phyloP scores from a whole-genome alignment of 2,888 invertebrate species.

The Macrostomum cliftonense region DNA sequence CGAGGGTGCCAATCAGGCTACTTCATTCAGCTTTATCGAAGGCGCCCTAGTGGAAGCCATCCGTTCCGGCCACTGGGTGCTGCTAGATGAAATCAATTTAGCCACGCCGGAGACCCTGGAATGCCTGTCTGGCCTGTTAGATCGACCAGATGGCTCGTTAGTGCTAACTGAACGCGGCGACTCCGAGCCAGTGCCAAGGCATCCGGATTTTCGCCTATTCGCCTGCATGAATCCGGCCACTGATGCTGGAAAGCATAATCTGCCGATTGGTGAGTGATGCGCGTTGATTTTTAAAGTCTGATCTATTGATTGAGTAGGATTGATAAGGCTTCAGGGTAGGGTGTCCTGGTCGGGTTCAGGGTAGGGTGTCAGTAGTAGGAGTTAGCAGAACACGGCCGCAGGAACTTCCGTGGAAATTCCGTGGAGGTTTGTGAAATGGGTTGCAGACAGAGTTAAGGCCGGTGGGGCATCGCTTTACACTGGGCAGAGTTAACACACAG shows the following conservation, averaged over 20 bases:
- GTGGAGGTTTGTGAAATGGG: too few relatives aligned
- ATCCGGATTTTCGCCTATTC: slow-evolving; percentile 73
- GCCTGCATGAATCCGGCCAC: slow-evolving; percentile 99
- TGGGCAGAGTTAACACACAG: too few relatives aligned
- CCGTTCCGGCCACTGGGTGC: slow-evolving; percentile 71
- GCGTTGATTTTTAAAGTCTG: not conserved
- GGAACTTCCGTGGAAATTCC: too few relatives aligned
- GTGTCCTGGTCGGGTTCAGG: too few relatives aligned
- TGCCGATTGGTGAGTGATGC: slow-evolving; percentile 43
- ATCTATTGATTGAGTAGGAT: too few relatives aligned
- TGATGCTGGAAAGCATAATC: slow-evolving; percentile 86
- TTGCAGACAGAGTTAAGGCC: too few relatives aligned
- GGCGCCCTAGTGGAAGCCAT: slow-evolving; percentile 76
- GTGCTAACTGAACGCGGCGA: slow-evolving; percentile 69
- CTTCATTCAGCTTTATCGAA: slow-evolving; percentile 48
- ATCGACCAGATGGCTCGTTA: slow-evolving; percentile 58
- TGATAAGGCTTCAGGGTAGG: too few relatives aligned
- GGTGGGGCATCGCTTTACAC: too few relatives aligned
- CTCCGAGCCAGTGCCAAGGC: slow-evolving; percentile 56
- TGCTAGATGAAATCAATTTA: slow-evolving; percentile 91
- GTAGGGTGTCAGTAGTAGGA: too few relatives aligned
- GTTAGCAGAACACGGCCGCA: too few relatives aligned
- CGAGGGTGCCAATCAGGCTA: slow-evolving; percentile 28
- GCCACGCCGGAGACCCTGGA: slow-evolving; percentile 88
- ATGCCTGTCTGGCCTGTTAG: slow-evolving; percentile 71